Base-by-base conservation (phyloP, 2,888 invertebrate species). In the Acrocyrtus sp. region DNA sequence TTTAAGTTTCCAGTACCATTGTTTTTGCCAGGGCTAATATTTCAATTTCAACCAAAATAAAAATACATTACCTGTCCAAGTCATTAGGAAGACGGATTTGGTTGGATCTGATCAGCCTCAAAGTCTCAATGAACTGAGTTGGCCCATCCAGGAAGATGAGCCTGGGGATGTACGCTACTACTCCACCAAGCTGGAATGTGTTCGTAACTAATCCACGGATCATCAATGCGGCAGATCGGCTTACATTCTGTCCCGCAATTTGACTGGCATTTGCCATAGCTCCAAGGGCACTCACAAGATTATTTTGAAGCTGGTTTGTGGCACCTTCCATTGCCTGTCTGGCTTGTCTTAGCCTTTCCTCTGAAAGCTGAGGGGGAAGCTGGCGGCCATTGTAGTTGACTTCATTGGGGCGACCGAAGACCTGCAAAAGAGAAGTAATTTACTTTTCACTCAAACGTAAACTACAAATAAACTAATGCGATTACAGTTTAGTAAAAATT, bases 131-230 rank as follows among this genome's bases (percentile, higher is more conserved):
- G 69, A 81, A 81, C 53, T 81, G 80, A 21, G 76, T 80, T 22
- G 81, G 80, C 68, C 80, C 81, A 56, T 81, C 81, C 56, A 81
- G 57, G 65, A 81, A 80, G 69, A 81, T 78, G 34, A 81, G 74
- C 17, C 78, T 43, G 48, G 81, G 81, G 78, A 81, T 79, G 75
- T 81, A 81, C 3, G 76, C 76, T n/a, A 80, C 78, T n/a, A 81
- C 80, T 34, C 78, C 77, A 24, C 63, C 74, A 12, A 81, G 63
- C 19, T 63, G 65, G 74, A 81, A 80, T 5, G 77, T 73, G 67
- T 81, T 74, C 10, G 69, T 69, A 10, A 80, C 66, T 12, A 81
- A 57, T 29, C 81, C 79, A 56, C 80, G 78, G 62, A 80, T 77
- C 75, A 81, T 67, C 34, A 68, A 57, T 19, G 77, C 75, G n/a